A percentile compares a stretch with the other conserved stretches of the same genome.
Evolutionary conservation across 2,888 invertebrate species (phyloP).

Genomic region (Torymus texanus): DNA sequence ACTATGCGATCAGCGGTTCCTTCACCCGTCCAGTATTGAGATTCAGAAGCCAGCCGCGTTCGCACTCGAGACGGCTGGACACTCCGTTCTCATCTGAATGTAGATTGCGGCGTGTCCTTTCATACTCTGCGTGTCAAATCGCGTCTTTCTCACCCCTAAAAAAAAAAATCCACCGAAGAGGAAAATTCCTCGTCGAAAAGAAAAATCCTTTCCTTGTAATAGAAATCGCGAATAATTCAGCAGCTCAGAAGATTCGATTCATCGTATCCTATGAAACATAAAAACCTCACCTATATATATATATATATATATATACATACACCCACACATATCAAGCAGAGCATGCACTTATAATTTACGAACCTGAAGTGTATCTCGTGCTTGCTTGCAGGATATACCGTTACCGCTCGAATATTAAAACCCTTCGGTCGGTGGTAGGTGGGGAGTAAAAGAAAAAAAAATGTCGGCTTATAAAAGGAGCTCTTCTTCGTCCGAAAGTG

Average conservation of each 20-base stretch:
- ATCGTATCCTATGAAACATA: too few species aligned
- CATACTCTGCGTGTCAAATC: conserved; percentile 31
- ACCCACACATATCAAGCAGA: too few species aligned
- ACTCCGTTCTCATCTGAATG: conserved; percentile 54
- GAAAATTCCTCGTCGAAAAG: conserved; percentile 26
- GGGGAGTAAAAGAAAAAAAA: conserved; percentile 6
- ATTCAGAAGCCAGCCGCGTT: conserved; percentile 6
- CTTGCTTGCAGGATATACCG: neutral
- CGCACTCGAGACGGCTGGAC: neutral
- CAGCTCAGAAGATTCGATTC: too few species aligned
- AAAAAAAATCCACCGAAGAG: neutral
- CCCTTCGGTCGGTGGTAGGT: neutral
- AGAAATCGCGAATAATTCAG: neutral
- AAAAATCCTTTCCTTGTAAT: conserved; percentile 31
- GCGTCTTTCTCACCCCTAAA: neutral
- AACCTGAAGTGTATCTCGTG: too few species aligned
- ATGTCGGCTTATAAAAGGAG: conserved; percentile 28
- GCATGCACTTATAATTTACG: too few species aligned
- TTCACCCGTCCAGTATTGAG: neutral
- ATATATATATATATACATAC: neutral
- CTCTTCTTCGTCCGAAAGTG: conserved; percentile 18
- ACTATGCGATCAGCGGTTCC: neutral
- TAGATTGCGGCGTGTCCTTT: conserved; percentile 46
- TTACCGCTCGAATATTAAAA: conserved; percentile 27
- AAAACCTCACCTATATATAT: neutral